These are phyloP conservation scores for Rhynchomys soricoides DNA, from an alignment of 2,113 vertebrate genomes.

Conservation along the genomic window DNA sequence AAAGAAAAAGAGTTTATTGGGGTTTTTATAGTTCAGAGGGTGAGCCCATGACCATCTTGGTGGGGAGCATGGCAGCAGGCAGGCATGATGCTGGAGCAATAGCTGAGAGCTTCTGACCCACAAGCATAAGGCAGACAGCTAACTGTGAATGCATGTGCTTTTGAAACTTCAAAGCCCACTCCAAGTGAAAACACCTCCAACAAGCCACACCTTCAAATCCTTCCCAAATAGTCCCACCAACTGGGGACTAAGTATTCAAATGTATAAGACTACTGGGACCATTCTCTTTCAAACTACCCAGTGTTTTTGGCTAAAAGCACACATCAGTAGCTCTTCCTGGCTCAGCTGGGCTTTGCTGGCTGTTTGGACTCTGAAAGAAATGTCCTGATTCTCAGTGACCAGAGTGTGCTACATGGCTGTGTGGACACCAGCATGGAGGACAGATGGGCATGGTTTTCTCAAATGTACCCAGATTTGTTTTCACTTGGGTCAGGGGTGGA, in stretches of 20 bases:
- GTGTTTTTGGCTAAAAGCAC: neutral
- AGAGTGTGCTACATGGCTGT: neutral
- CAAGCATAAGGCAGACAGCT: neutral
- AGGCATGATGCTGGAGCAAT: neutral
- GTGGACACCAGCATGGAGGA: neutral
- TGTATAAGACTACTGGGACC: too few species aligned
- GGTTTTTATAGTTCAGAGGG: neutral
- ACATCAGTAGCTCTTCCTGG: neutral
- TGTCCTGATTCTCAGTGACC: neutral
- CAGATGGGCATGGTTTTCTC: neutral
- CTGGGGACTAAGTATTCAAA: neutral
- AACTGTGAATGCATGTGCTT: neutral
- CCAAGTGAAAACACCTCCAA: neutral
- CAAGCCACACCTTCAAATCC: neutral
- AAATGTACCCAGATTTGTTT: neutral
- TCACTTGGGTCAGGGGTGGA: neutral
- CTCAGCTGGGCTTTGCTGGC: neutral
- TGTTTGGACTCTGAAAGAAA: neutral
- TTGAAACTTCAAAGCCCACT: neutral
- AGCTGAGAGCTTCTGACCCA: neutral
- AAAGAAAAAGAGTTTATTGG: neutral
- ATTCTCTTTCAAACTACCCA: neutral
- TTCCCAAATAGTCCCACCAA: neutral
- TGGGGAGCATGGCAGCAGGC: neutral
- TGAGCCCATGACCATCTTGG: neutral